Conservation (phyloP, 2,797 vertebrate genomes). For the Austrolebias charrua region DNA sequence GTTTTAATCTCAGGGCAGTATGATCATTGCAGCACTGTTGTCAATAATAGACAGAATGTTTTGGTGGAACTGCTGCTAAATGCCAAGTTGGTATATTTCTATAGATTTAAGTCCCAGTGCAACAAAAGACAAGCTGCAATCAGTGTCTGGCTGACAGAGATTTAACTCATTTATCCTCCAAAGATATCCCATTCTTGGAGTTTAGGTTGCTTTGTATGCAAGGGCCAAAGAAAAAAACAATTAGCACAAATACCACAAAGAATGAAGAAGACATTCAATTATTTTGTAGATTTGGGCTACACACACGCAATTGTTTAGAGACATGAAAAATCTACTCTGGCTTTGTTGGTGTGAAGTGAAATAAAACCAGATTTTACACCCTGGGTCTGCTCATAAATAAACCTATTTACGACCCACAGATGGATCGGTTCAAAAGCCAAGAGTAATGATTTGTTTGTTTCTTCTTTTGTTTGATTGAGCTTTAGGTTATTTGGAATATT, state of each 20-base stretch:
- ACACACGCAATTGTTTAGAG: neutral
- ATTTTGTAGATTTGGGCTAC: constrained; percentile 5
- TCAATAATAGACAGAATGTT: constrained; percentile 3
- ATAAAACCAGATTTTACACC: constrained; percentile 30
- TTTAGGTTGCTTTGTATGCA: constrained; percentile 17
- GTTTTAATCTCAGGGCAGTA: constrained; percentile 5
- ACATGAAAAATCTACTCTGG: constrained; percentile 13
- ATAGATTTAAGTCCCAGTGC: constrained; percentile 39
- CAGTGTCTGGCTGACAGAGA: constrained; percentile 15
- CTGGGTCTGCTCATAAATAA: constrained; percentile 39
- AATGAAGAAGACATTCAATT: constrained; percentile 1
- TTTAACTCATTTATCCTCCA: constrained; percentile 28
- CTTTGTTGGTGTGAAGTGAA: constrained; percentile 9
- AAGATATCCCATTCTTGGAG: constrained; percentile 23
- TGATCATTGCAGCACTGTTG: constrained; percentile 14
- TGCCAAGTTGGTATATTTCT: constrained; percentile 28
- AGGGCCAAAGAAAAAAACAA: constrained; percentile 9
- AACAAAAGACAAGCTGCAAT: constrained; percentile 26
- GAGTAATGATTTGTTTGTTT: constrained; percentile 15
- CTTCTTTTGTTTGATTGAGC: constrained; percentile 10
- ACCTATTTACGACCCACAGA: constrained; percentile 18
- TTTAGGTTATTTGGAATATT: constrained; percentile 8
- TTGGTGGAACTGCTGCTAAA: neutral
- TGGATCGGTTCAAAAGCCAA: constrained; percentile 12
- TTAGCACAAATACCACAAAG: neutral